phyloP scores from a whole-genome alignment of 2,113 vertebrate genomes.

The Nematolebias whitei region DNA sequence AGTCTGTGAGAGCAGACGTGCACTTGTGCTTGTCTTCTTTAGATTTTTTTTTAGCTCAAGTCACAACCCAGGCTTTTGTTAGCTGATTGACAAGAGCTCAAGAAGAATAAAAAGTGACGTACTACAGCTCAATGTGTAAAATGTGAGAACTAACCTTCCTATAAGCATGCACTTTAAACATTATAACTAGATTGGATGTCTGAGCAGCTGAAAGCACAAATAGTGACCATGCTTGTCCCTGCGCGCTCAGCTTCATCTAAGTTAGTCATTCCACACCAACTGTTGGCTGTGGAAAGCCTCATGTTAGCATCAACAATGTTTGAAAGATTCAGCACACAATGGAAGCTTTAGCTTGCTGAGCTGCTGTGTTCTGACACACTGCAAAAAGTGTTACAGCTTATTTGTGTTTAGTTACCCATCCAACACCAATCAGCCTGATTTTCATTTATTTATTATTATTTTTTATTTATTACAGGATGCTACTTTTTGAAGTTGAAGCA shows the following conservation, averaged over 20 bases:
- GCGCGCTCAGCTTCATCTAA: not conserved
- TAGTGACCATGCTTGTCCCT: not conserved
- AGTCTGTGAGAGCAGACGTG: no score
- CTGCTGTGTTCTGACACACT: not conserved
- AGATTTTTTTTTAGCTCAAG: not conserved
- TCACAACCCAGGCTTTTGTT: not conserved
- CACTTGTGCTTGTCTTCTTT: not conserved
- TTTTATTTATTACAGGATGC: slow-evolving; percentile 57
- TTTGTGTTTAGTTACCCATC: slow-evolving; percentile 17
- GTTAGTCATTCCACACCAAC: not conserved
- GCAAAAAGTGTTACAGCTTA: slow-evolving; percentile 9
- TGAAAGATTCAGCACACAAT: not conserved
- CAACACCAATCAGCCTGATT: slow-evolving; percentile 40
- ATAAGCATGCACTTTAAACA: no score
- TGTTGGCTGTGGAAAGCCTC: not conserved
- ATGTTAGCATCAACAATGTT: not conserved
- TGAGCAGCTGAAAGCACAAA: not conserved
- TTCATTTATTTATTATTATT: slow-evolving; percentile 36
- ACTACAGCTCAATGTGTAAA: not conserved
- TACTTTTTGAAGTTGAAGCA: slow-evolving; percentile 53
- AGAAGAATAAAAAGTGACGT: not conserved
- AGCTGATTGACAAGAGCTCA: not conserved
- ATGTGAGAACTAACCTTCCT: not conserved
- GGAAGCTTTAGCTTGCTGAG: no score
- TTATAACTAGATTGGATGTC: no score